Conservation (phyloP, 2,797 vertebrate species). For the Rhinichthys osculus region DNA sequence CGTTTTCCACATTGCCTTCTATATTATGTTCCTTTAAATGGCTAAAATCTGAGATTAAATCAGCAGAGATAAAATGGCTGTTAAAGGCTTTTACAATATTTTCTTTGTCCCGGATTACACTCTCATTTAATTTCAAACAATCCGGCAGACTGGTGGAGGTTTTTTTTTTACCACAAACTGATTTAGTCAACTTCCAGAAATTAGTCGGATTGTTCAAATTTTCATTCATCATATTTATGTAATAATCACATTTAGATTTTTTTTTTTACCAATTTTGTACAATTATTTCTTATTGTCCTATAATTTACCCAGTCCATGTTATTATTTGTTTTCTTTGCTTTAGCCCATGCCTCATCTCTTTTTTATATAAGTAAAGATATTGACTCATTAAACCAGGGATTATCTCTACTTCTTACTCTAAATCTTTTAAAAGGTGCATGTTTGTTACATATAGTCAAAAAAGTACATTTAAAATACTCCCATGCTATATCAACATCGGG, state of each 20-base stretch:
- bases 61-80: conserved; percentile 36
- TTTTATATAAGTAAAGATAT: background rate
- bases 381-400: background rate
- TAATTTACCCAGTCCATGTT: background rate
- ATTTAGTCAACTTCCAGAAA: background rate
- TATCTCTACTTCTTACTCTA: background rate
- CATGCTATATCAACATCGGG: background rate
- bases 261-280: too few species aligned
- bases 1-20: background rate
- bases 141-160: background rate
- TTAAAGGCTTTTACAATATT: conserved; percentile 43
- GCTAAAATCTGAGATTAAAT: background rate
- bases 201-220: background rate
- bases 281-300: background rate
- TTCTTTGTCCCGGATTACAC: background rate
- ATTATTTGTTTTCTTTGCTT: background rate
- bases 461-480: background rate
- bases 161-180: background rate
- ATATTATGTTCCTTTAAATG: background rate
- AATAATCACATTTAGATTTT: background rate
- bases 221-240: background rate
- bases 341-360: too few species aligned
- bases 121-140: background rate
- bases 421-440: conserved; percentile 6
- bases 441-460: background rate